Evolutionary conservation across 1,140 invertebrate genomes (phyloP).

Genomic region (Venturia canescens): DNA sequence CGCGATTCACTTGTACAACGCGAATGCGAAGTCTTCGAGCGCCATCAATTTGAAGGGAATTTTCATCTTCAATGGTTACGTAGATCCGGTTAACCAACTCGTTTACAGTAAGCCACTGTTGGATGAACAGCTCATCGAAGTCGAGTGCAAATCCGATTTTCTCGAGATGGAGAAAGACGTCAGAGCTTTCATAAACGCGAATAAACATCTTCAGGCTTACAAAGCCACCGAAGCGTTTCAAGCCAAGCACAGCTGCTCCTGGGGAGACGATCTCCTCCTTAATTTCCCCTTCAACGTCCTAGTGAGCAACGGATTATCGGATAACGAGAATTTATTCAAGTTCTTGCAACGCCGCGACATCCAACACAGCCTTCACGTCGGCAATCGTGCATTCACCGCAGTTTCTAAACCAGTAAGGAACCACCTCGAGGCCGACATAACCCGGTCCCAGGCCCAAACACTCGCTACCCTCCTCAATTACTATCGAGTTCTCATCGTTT

Average conservation of each 20-base stretch:
- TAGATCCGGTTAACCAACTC: slow-evolving; percentile 88
- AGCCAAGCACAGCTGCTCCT: too few species aligned
- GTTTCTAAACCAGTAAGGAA: slow-evolving; percentile 79
- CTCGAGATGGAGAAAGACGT: slow-evolving; percentile 79
- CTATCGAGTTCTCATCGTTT: slow-evolving; percentile 87
- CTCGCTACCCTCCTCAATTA: slow-evolving; percentile 83
- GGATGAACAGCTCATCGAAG: slow-evolving; percentile 87
- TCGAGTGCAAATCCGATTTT: slow-evolving; percentile 80
- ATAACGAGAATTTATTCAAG: slow-evolving; percentile 87
- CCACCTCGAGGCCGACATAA: slow-evolving; percentile 86
- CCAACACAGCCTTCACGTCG: slow-evolving; percentile 88
- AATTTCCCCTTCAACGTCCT: slow-evolving; percentile 88
- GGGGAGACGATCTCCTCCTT: slow-evolving; percentile 79
- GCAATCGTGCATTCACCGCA: slow-evolving; percentile 83
- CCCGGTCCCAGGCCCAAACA: slow-evolving; percentile 89
- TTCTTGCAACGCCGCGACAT: slow-evolving; percentile 82
- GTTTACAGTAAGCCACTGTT: too few species aligned
- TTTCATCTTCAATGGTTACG: slow-evolving; percentile 91
- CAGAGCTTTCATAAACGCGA: too few species aligned
- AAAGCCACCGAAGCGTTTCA: too few species aligned
- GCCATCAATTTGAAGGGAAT: slow-evolving; percentile 85
- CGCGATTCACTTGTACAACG: slow-evolving; percentile 84
- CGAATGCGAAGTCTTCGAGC: slow-evolving; percentile 73
- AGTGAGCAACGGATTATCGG: slow-evolving; percentile 79
- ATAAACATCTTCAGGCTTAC: too few species aligned